phyloP scores from a whole-genome alignment of 2,888 invertebrate genomes.

The Rotaria magnacalcarata region DNA sequence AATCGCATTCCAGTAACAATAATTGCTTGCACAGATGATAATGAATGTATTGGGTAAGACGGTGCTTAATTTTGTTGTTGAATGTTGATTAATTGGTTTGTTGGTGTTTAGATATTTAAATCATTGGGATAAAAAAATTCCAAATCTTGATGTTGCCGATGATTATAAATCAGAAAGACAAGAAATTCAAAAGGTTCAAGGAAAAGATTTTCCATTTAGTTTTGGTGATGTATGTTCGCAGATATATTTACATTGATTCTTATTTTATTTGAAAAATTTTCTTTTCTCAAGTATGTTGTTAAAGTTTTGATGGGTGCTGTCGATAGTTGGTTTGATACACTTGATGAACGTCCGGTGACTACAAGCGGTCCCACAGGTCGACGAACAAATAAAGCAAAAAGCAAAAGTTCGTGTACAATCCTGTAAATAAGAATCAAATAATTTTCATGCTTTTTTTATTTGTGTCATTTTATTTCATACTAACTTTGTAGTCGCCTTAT shows the following conservation, averaged over 20 bases:
- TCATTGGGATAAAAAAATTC: conserved; percentile 43
- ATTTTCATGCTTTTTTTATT: neutral
- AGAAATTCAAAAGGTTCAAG: conserved; percentile 36
- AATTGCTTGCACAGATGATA: conserved; percentile 46
- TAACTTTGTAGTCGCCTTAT: too few species aligned
- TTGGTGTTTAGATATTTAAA: conserved; percentile 38
- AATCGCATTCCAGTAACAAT: conserved; percentile 35
- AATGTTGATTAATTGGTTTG: too few species aligned
- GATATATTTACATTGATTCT: neutral
- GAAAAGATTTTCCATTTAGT: conserved; percentile 40
- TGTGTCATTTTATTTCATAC: neutral
- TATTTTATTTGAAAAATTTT: neutral
- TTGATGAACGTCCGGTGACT: neutral
- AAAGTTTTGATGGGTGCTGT: conserved; percentile 25
- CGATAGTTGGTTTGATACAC: conserved; percentile 4
- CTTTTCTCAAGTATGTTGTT: neutral
- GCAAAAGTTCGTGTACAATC: neutral
- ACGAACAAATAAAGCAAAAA: neutral
- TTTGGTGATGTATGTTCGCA: conserved; percentile 39
- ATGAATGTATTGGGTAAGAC: conserved; percentile 40
- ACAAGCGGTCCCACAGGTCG: neutral
- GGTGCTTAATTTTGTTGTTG: neutral
- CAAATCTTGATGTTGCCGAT: conserved; percentile 44
- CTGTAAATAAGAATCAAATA: neutral
- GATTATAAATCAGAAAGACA: conserved; percentile 42